Base-by-base conservation (phyloP, 1,140 invertebrate genomes). In the Armadillidium nasatum region DNA sequence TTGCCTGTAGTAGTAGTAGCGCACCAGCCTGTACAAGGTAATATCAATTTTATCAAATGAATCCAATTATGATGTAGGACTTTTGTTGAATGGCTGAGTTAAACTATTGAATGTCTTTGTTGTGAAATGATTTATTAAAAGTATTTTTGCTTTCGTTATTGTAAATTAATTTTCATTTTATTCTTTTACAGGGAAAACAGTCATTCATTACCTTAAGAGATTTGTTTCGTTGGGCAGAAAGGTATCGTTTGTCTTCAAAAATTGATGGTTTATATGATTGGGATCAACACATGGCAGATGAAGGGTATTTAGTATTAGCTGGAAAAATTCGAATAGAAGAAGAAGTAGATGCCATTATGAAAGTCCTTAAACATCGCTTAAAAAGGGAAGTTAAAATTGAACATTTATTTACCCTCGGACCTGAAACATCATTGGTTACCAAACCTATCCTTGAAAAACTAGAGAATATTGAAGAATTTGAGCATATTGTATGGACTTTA, bases 231-330 rank as follows among this genome's bases (percentile, higher is more conserved):
- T 99, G 98, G 98, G 97, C 95, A 0, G 93, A 98, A 83, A 88
- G 97, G 44, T 98, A 98, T 84, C 89, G 91, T 67, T 85, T 91
- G 9, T 92, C 93, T 21, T 86, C 78, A 85, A n/a, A 87, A 84
- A 82, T 83, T 81, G 84, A 87, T 68, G 86, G 87, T 22, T 90
- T 92, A 75, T 96, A 97, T 83, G 96, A 99, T 85, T 99, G 96
- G 96, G 92, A 96, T 84, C 96, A 98, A 85, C 94, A 97, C 86
- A 87, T 99, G 44, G 94, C 95, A 0, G 96, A 99, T 84, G 96
- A 99, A 87, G 98, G 96, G 0, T 99, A 95, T 83, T 88, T 99
- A 70, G 90, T 99, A 15, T 85, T 99, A 7, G 95, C 94, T 21
- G 95, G 96, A 4, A 91, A 96, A 86, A 95, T 98, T 1, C 87